A percentile compares a stretch with the other conserved stretches of the same genome.
Conservation (phyloP, 2,888 invertebrate species). For the Ceraclea dissimilis region DNA sequence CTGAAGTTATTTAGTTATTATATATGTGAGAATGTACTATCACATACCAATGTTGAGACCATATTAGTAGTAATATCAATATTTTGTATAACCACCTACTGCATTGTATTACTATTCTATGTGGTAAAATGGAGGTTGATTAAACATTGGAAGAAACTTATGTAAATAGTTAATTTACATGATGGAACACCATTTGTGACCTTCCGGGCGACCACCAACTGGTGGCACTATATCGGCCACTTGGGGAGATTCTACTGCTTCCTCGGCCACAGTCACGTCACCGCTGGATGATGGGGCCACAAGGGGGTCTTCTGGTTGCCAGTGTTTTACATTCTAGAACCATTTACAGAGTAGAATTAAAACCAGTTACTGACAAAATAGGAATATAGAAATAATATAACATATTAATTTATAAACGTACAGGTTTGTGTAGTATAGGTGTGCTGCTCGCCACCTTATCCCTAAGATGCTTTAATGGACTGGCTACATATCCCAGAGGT, state of each 20-base stretch:
- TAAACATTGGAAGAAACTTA: no score
- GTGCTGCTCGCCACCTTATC: slow-evolving; percentile 26
- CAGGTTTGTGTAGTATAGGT: slow-evolving; percentile 27
- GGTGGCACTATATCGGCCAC: slow-evolving; percentile 12
- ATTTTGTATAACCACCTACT: no score
- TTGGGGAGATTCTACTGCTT: slow-evolving; percentile 7
- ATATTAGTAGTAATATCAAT: no score
- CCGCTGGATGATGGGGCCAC: slow-evolving; percentile 2
- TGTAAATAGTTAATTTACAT: slow-evolving; percentile 15
- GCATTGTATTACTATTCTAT: no score
- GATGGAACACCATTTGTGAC: slow-evolving; percentile 25
- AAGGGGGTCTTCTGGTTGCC: slow-evolving; percentile 4
- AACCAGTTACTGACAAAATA: no score
- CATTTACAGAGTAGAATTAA: neutral
- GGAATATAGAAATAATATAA: no score
- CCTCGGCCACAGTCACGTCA: slow-evolving; percentile 8
- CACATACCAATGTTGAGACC: no score
- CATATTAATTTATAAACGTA: neutral
- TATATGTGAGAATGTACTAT: no score
- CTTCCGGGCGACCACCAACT: slow-evolving; percentile 6
- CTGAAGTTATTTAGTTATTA: no score
- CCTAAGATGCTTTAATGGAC: slow-evolving; percentile 26
- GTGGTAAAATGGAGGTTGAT: no score
- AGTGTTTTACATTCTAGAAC: neutral
- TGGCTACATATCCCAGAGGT: slow-evolving; percentile 31